These are phyloP conservation scores for Scaptomyza pallida DNA, from an alignment of 1,140 invertebrate species.

Conservation along the genomic window DNA sequence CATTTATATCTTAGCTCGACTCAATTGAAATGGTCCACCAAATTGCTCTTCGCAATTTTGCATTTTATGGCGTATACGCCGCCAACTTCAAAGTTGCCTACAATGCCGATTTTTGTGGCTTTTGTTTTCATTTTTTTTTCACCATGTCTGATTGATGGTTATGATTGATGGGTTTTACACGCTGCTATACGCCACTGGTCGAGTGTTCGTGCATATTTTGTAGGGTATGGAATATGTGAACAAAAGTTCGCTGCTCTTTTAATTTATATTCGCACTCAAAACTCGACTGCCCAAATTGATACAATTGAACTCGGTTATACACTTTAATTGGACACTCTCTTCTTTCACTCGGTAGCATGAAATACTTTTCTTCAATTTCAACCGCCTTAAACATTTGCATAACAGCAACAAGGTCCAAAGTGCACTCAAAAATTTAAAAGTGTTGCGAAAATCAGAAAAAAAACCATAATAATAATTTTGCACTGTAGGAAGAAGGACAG, in stretches of 20 bases:
- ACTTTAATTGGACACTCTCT: slow-evolving; percentile 27
- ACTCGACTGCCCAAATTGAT: slow-evolving; percentile 59
- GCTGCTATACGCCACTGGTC: slow-evolving; percentile 26
- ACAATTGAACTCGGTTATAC: slow-evolving; percentile 75
- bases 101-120: too few species aligned
- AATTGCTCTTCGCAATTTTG: slow-evolving; percentile 46
- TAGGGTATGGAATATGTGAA: neutral
- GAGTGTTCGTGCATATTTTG: slow-evolving; percentile 8
- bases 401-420: slow-evolving; percentile 61
- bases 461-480: neutral
- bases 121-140: slow-evolving; percentile 16
- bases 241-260: slow-evolving; percentile 18
- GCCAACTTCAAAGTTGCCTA: slow-evolving; percentile 52
- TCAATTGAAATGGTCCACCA: slow-evolving; percentile 70
- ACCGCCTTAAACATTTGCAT: slow-evolving; percentile 46
- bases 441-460: slow-evolving; percentile 14
- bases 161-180: slow-evolving; percentile 65
- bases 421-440: slow-evolving; percentile 28
- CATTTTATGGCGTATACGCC: slow-evolving; percentile 37
- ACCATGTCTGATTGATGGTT: slow-evolving; percentile 71
- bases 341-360: slow-evolving; percentile 23
- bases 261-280: slow-evolving; percentile 35
- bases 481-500: slow-evolving; percentile 2
- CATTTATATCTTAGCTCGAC: slow-evolving; percentile 31
- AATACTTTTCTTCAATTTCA: slow-evolving; percentile 46